Percentiles rank a stretch among this genome's conserved stretches.
Conservation (phyloP, 2,888 invertebrate genomes). For the Tinea pellionella region DNA sequence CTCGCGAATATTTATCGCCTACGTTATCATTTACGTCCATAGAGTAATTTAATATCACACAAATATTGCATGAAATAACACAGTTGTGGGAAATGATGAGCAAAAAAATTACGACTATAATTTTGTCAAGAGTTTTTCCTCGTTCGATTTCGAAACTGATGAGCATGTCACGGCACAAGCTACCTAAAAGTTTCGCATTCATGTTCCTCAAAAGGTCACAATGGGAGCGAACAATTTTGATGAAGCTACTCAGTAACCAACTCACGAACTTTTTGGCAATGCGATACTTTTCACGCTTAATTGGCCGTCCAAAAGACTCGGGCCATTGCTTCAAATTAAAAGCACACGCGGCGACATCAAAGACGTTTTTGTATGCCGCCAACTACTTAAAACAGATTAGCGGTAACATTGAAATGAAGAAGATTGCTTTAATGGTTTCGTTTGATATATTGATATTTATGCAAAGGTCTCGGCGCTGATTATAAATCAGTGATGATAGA, state of each 20-base stretch:
- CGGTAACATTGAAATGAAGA: slow-evolving; percentile 35
- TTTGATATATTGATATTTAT: slow-evolving; percentile 27
- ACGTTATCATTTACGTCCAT: too few relatives aligned
- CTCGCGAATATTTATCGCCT: too few relatives aligned
- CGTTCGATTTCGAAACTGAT: not conserved
- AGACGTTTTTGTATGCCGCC: slow-evolving; percentile 39
- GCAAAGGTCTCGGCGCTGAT: not conserved
- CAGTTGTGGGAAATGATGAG: too few relatives aligned
- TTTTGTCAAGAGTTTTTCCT: not conserved
- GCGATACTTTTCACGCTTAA: slow-evolving; percentile 58
- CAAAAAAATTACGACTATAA: not conserved
- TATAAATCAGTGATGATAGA: not conserved
- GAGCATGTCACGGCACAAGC: not conserved
- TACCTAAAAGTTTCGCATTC: not conserved
- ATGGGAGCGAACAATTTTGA: slow-evolving; percentile 40
- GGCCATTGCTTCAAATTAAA: slow-evolving; percentile 43
- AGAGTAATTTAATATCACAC: too few relatives aligned
- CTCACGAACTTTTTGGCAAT: slow-evolving; percentile 29
- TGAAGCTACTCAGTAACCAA: slow-evolving; percentile 26
- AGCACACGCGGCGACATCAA: slow-evolving; percentile 49
- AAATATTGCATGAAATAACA: too few relatives aligned
- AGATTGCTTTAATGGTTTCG: slow-evolving; percentile 52
- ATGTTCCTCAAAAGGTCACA: not conserved
- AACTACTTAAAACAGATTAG: slow-evolving; percentile 42
- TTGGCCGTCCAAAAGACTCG: slow-evolving; percentile 50